These are phyloP conservation scores for Amphipyra tragopoginis DNA, from an alignment of 2,888 invertebrate genomes.

Conservation along the genomic window DNA sequence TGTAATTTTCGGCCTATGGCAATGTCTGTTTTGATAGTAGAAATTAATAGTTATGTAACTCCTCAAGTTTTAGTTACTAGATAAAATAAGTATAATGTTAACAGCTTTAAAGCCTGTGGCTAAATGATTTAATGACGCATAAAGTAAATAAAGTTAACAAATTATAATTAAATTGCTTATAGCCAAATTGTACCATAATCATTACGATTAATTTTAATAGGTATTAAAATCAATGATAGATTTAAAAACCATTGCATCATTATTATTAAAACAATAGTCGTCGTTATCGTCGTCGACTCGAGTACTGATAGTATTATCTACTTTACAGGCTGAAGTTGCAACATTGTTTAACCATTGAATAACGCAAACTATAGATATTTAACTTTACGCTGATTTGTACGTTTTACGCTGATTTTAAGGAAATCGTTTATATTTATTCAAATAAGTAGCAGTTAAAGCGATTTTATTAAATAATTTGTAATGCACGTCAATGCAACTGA, in stretches of 20 bases:
- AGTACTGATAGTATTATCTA: constrained; percentile 43
- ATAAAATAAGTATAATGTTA: neutral
- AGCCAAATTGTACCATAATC: too few relatives aligned
- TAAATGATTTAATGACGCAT: too few relatives aligned
- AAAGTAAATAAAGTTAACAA: too few relatives aligned
- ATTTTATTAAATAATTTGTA: too few relatives aligned
- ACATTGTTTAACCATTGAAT: constrained; percentile 21
- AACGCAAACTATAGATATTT: constrained; percentile 3
- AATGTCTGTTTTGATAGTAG: neutral
- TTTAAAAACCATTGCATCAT: constrained; percentile 50
- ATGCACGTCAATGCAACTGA: neutral
- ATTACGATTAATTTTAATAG: neutral
- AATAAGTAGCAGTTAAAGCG: neutral
- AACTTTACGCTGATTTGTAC: neutral
- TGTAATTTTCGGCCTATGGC: neutral
- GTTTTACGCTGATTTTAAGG: neutral
- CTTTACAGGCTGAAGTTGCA: constrained; percentile 24
- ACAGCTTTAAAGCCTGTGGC: neutral
- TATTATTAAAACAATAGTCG: constrained; percentile 51
- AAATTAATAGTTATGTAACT: neutral
- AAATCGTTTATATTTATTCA: neutral
- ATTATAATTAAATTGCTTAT: too few relatives aligned
- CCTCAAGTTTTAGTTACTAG: neutral
- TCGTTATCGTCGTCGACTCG: constrained; percentile 28
- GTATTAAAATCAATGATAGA: constrained; percentile 6